phyloP scores from a whole-genome alignment of 2,888 invertebrate genomes.

The Parnassius mnemosyne region DNA sequence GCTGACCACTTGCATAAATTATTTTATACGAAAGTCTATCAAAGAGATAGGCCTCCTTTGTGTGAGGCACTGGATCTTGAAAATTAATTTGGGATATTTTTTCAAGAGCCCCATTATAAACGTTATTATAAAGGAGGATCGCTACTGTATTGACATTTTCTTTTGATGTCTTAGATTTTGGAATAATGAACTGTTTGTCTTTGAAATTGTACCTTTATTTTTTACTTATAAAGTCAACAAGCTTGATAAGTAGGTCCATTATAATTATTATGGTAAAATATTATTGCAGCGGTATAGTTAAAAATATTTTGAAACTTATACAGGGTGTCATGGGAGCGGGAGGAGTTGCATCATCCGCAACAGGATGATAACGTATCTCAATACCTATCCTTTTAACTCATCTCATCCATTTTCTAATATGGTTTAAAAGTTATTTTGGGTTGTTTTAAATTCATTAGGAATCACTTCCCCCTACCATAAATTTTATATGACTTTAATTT shows the following conservation, averaged over 20 bases:
- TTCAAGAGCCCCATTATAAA: slow-evolving; percentile 46
- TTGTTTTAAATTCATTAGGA: too few species aligned
- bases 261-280: slow-evolving; percentile 6
- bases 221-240: slow-evolving; percentile 36
- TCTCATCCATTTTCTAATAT: too few species aligned
- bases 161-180: slow-evolving; percentile 60
- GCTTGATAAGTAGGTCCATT: slow-evolving; percentile 33
- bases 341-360: too few species aligned
- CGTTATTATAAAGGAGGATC: slow-evolving; percentile 42
- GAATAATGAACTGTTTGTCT: slow-evolving; percentile 70
- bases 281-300: too few species aligned
- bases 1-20: slow-evolving; percentile 79
- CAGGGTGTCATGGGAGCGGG: too few species aligned
- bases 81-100: slow-evolving; percentile 71
- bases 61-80: slow-evolving; percentile 59
- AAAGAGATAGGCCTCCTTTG: slow-evolving; percentile 63
- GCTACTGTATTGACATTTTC: slow-evolving; percentile 59
- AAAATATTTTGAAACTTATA: too few species aligned
- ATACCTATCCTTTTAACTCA: too few species aligned
- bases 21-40: slow-evolving; percentile 63
- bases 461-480: too few species aligned
- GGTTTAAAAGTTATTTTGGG: too few species aligned
- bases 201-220: slow-evolving; percentile 55
- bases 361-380: too few species aligned
- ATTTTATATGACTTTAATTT: too few species aligned